Conservation (phyloP, 2,888 invertebrate species). For the Caenorhabditis drosophilae region DNA sequence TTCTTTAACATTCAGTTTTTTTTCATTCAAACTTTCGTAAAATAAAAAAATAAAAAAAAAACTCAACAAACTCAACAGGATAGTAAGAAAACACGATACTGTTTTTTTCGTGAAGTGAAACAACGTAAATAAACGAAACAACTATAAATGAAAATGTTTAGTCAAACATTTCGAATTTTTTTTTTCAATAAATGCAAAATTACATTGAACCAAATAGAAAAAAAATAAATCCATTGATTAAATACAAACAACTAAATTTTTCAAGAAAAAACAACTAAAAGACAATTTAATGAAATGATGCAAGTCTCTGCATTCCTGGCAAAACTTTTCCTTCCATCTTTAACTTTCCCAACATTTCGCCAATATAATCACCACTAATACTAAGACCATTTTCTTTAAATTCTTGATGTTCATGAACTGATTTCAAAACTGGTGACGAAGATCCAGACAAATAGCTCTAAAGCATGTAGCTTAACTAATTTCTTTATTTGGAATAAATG, state of each 20-base stretch:
- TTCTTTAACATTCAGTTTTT: too few species aligned
- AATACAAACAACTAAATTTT: not conserved
- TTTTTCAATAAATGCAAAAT: too few species aligned
- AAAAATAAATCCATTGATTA: too few species aligned
- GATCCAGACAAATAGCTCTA: constrained; percentile 1
- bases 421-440: not conserved
- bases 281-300: constrained; percentile 18
- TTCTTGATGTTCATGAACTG: constrained; percentile 6
- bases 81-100: too few species aligned
- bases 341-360: constrained; percentile 27
- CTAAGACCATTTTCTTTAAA: constrained; percentile 1
- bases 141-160: too few species aligned
- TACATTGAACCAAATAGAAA: too few species aligned
- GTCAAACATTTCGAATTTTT: constrained; percentile 14
- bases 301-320: constrained; percentile 14
- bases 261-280: not conserved
- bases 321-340: constrained; percentile 28
- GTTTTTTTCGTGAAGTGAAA: too few species aligned
- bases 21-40: too few species aligned
- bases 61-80: too few species aligned
- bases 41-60: too few species aligned
- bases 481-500: not conserved
- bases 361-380: constrained; percentile 10
- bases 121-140: too few species aligned
- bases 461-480: too few species aligned